These are phyloP conservation scores for Ambastaia sidthimunki DNA, from an alignment of 2,797 vertebrate genomes.

Conservation along the genomic window DNA sequence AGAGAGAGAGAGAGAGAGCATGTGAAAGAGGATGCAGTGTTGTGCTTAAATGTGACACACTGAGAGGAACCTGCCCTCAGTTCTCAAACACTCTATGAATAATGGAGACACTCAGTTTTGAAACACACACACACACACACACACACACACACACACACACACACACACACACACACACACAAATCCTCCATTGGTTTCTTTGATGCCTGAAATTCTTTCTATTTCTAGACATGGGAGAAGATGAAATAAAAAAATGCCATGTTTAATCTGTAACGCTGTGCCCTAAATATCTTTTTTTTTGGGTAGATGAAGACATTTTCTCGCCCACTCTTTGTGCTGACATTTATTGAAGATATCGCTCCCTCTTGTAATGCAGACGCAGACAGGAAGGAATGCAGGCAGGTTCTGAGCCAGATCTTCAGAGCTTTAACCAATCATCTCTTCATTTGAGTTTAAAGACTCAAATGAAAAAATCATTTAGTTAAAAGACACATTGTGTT, in stretches of 20 bases:
- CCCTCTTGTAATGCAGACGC: slow-evolving; percentile 10
- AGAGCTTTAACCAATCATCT: neutral
- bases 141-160: too few relatives aligned
- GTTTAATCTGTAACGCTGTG: slow-evolving; percentile 48
- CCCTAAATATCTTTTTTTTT: slow-evolving; percentile 43
- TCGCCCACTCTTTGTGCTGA: slow-evolving; percentile 31
- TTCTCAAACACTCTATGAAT: slow-evolving; percentile 40
- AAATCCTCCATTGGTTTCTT: neutral
- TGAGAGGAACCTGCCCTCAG: slow-evolving; percentile 39
- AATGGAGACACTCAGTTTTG: slow-evolving; percentile 36
- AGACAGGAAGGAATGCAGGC: slow-evolving; percentile 16
- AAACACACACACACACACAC: neutral
- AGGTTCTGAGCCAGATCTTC: slow-evolving; percentile 22
- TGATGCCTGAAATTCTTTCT: slow-evolving; percentile 40
- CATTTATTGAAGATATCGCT: slow-evolving; percentile 38
- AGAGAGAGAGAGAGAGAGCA: too few relatives aligned
- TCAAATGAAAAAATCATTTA: slow-evolving; percentile 42
- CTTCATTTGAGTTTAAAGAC: slow-evolving; percentile 23
- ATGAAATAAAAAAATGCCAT: slow-evolving; percentile 44
- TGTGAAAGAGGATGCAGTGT: slow-evolving; percentile 21
- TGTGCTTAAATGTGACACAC: slow-evolving; percentile 28
- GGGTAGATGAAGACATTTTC: slow-evolving; percentile 30
- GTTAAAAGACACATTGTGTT: slow-evolving; percentile 7
- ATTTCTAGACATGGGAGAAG: slow-evolving; percentile 30
- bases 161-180: too few relatives aligned